phyloP scores from a whole-genome alignment of 2,113 vertebrate genomes.

The Hymenochirus boettgeri region DNA sequence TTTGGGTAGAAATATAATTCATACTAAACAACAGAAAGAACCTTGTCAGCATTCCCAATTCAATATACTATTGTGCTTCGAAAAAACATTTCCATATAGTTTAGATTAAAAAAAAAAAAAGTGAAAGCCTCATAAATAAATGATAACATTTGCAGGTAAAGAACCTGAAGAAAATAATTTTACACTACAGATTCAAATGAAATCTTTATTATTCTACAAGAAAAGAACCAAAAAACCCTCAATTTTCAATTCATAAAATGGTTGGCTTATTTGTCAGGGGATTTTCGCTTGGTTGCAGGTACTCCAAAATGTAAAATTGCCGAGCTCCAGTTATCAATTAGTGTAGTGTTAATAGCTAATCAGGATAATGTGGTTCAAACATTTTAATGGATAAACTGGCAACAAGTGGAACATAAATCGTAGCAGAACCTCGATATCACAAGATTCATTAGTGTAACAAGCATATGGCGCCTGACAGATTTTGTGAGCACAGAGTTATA shows the following conservation, averaged over 20 bases:
- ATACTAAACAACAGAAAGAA: constrained; percentile 61
- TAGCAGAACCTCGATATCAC: constrained; percentile 6
- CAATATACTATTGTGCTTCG: constrained; percentile 81
- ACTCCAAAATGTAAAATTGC: constrained; percentile 29
- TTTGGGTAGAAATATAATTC: constrained; percentile 68
- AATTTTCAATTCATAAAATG: constrained; percentile 54
- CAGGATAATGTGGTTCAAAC: constrained; percentile 25
- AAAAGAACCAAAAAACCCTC: constrained; percentile 74
- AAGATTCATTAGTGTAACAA: constrained; percentile 9
- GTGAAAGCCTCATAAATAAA: constrained; percentile 97
- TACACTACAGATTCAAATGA: constrained; percentile 84
- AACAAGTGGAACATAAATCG: constrained; percentile 27
- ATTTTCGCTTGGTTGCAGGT: constrained; percentile 50
- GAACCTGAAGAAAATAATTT: constrained; percentile 91
- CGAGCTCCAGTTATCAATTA: constrained; percentile 27
- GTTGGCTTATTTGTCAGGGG: constrained; percentile 60
- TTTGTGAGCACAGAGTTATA: background rate
- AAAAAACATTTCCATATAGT: constrained; percentile 94
- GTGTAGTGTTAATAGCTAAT: constrained; percentile 25
- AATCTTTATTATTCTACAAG: constrained; percentile 83
- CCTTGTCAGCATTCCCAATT: constrained; percentile 74
- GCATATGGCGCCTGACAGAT: background rate
- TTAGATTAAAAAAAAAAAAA: constrained; percentile 77
- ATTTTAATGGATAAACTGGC: constrained; percentile 38
- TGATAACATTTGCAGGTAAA: constrained; percentile 79